Evolutionary conservation across 2,888 invertebrate genomes (phyloP), one percentile per base, ranked within the genome.

Genomic region (Emmelina monodactyla): DNA sequence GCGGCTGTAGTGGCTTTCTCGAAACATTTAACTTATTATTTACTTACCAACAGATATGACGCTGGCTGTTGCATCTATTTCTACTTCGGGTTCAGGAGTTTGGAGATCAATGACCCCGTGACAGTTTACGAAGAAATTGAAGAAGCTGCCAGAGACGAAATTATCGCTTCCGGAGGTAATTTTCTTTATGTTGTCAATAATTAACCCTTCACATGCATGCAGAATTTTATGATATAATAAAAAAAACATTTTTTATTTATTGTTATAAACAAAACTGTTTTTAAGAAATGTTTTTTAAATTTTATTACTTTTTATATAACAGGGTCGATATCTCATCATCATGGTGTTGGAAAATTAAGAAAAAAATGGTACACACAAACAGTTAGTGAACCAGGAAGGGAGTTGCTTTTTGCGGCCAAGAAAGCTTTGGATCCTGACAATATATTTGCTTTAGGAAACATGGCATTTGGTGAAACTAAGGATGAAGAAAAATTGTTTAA

Each of bases 21-120:
- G n/a, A n/a, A n/a, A n/a, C n/a, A n/a, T n/a, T n/a, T n/a, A n/a
- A n/a, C n/a, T n/a, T n/a, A n/a, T n/a, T n/a, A n/a, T n/a, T n/a
- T n/a, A 30, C 9, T 11, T 15, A 7, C 12, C 50, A 49, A 1
- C 51, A 79, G 79, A 0, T 96, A 99, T 62, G 98, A 99, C 59
- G 89, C 94, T 0, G 99, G 99, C 0, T 96, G 97, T 51, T 97
- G 97, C 61, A 88, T 98, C 33, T 98, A 98, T 62, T 92, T 94
- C 75, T 92, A 96, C 81, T 92, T 98, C 82, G 91, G 89, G 22
- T 90, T 93, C 70, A 91, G 89, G 60, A 83, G 86, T 43, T 55
- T 57, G 0, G 79, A 79, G 11, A 69, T 83, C 22, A 41, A 39
- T n/a, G 86, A 94, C 58, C 91, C 94, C 0, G 87, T 95, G 0